A percentile compares a stretch with the other conserved stretches of the same genome.
phyloP scores from a whole-genome alignment of 2,888 invertebrate genomes.

The Pycnomerus fuliginosus region DNA sequence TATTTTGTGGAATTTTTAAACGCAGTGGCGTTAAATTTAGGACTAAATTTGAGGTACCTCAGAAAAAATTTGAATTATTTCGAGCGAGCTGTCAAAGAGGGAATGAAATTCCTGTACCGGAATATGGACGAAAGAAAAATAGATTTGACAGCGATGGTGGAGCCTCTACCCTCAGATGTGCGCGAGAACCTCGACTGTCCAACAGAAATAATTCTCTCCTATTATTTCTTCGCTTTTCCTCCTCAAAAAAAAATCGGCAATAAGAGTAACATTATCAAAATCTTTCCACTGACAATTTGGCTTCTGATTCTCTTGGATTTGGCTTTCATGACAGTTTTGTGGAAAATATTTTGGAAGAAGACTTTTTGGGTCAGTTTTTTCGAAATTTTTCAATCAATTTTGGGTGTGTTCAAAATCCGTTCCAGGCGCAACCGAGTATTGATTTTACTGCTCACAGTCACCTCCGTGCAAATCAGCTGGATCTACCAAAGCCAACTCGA shows the following conservation, averaged over 20 bases:
- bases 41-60: background rate
- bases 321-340: background rate
- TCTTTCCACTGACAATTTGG: slow-evolving; percentile 2
- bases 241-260: background rate
- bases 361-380: too few species aligned
- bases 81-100: background rate
- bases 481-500: slow-evolving; percentile 4
- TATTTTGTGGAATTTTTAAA: background rate
- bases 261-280: background rate
- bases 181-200: background rate
- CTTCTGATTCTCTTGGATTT: background rate
- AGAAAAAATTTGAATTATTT: slow-evolving; percentile 1
- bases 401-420: too few species aligned
- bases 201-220: background rate
- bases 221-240: slow-evolving; percentile 1
- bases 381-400: too few species aligned
- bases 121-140: background rate
- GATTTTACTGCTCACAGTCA: too few species aligned
- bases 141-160: background rate
- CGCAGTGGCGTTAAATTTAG: background rate
- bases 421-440: slow-evolving; percentile 1
- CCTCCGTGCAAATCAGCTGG: slow-evolving; percentile 2
- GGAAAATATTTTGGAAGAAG: too few species aligned
- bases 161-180: too few species aligned
- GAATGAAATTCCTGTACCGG: background rate